Base-by-base conservation (phyloP, 30 jellyfish, hydroid and myxozoan species). In the Chrysaora quinquecirrha region DNA sequence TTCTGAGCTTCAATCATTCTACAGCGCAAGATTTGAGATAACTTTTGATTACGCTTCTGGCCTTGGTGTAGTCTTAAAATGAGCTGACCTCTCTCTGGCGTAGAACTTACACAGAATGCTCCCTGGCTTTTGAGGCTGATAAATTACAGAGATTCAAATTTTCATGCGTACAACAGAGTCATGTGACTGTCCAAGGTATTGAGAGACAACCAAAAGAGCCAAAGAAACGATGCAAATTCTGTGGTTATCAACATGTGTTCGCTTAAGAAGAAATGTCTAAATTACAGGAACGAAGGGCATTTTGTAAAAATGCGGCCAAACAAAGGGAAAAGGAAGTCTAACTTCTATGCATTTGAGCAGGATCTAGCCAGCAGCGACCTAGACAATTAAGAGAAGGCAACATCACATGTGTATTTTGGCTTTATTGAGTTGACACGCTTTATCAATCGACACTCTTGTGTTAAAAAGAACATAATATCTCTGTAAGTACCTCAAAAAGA, bases 401-500 rank as follows among this genome's bases (percentile, higher is more conserved):
- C 74, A 47, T 24, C 48, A 38, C 82, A 73, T 46, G 24, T 49
- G 77, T 73, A 73, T 52, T 73, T 73, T 73, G 79, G 79, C 4
- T 38, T 50, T 38, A 49, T 73, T 21, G 86, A 73, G 64, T 25
- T 73, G 64, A 54, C 47, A 46, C 18, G 83, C 83, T 29, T 71
- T 71, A 22, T 71, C n/a, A n/a, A n/a, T n/a, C n/a, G n/a, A n/a
- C n/a, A n/a, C n/a, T n/a, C 83, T 30, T 29, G 18, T 71, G 73
- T 71, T 38, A 46, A 38, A 22, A 38, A 71, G 33, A 33, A 38
- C 30, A 4, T 71, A 11, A 71, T 71, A 21, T 30, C 84, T 14
- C 30, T 71, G 86, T 43, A 73, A 28, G 64, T 73, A 25, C 80
- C 86, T 38, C 73, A 46, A 52, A 73, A 73, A 49, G 79, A 73